phyloP scores from a whole-genome alignment of 1,140 invertebrate species.

The Ostrea edulis region DNA sequence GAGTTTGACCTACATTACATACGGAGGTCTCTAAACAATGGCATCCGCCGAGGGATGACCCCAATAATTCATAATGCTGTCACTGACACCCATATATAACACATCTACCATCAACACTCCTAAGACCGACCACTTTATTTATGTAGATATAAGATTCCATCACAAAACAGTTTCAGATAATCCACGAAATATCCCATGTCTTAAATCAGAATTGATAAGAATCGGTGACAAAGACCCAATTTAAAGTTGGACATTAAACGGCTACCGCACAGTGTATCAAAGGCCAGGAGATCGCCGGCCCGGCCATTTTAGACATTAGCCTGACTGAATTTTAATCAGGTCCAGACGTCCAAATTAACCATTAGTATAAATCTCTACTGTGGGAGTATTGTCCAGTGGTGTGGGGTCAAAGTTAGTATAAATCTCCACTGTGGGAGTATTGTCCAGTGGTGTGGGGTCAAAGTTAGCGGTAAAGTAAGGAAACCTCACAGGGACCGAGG shows the following conservation, averaged over 20 bases:
- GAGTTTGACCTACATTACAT: conserved; percentile 15
- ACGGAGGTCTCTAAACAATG: neutral
- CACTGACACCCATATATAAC: neutral
- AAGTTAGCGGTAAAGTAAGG: no score
- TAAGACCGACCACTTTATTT: neutral
- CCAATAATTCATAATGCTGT: conserved; percentile 29
- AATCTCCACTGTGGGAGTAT: neutral
- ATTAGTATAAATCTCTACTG: conserved; percentile 13
- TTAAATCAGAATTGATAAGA: conserved; percentile 29
- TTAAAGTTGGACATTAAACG: neutral
- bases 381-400: neutral
- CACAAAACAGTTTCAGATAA: neutral
- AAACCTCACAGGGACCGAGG: no score
- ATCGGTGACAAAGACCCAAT: conserved; percentile 19
- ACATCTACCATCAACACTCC: neutral
- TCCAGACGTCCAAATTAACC: conserved; percentile 6
- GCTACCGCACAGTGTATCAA: neutral
- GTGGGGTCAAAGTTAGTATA: neutral
- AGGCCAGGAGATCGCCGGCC: neutral
- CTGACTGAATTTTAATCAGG: neutral
- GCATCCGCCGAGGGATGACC: neutral
- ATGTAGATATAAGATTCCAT: conserved; percentile 12
- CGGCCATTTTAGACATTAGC: conserved; percentile 5
- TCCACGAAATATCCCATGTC: neutral
- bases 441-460: neutral